phyloP scores from a whole-genome alignment of 53 echinoderm and acorn worm genomes.

The Astropecten irregularis region DNA sequence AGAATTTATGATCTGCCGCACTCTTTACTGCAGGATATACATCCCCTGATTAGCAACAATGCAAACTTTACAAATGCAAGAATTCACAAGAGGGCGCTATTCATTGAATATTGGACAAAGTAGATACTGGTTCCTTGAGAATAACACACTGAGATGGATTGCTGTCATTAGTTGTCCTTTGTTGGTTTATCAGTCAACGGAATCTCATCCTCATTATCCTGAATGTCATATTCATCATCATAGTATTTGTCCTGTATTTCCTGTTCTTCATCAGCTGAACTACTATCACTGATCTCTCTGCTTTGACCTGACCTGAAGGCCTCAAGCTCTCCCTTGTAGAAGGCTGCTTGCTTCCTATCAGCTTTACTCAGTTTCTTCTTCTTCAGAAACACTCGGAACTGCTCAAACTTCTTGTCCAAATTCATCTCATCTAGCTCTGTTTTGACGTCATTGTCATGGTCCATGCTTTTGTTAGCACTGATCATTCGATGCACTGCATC shows the following conservation, averaged over 20 bases:
- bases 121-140: too few species aligned
- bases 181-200: neutral
- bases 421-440: neutral
- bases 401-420: conserved; percentile 37
- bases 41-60: too few species aligned
- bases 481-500: conserved; percentile 37
- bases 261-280: too few species aligned
- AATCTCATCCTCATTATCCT: neutral
- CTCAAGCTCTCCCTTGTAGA: conserved; percentile 41
- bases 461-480: neutral
- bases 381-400: conserved; percentile 46
- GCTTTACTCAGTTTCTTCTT: conserved; percentile 33
- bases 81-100: too few species aligned
- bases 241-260: too few species aligned
- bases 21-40: too few species aligned
- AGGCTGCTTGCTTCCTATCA: conserved; percentile 23
- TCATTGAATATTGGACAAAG: too few species aligned
- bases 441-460: too few species aligned
- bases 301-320: neutral
- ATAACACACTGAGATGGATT: too few species aligned
- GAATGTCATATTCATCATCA: neutral
- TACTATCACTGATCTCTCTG: neutral
- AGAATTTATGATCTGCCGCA: too few species aligned
- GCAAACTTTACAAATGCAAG: too few species aligned
- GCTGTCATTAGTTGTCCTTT: neutral